These are phyloP conservation scores for Sebastolobus altivelis DNA, from an alignment of 2,797 vertebrate species.

Conservation along the genomic window DNA sequence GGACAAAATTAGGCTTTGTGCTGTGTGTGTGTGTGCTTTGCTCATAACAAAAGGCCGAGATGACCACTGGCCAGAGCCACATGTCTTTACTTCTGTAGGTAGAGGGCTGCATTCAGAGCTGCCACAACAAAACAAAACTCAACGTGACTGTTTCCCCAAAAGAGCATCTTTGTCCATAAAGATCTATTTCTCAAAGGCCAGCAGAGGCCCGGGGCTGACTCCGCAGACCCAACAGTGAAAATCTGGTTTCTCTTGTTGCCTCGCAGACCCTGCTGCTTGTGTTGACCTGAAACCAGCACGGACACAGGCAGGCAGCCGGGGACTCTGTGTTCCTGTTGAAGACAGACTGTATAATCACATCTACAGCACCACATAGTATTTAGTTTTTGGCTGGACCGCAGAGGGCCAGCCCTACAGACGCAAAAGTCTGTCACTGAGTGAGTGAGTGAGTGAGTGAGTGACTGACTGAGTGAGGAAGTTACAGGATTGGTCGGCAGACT, in stretches of 20 bases:
- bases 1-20: not conserved
- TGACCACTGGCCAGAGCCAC: constrained; percentile 20
- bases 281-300: constrained; percentile 36
- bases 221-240: constrained; percentile 14
- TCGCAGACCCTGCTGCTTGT: constrained; percentile 34
- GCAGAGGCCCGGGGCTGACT: constrained; percentile 21
- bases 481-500: no score
- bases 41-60: not conserved
- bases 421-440: no score
- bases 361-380: not conserved
- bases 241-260: constrained; percentile 46
- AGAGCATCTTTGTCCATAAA: constrained; percentile 57
- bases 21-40: not conserved
- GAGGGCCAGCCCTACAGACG: no score
- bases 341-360: not conserved
- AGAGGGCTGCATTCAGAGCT: constrained; percentile 19
- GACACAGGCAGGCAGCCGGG: not conserved
- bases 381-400: not conserved
- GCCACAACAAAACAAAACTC: constrained; percentile 41
- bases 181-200: constrained; percentile 62
- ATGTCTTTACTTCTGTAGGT: constrained; percentile 19
- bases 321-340: not conserved
- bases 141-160: constrained; percentile 25
- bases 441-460: no score
- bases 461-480: no score